These are phyloP conservation scores for Megaustenia siamemsis DNA, from an alignment of 2,888 invertebrate species.

Conservation along the genomic window DNA sequence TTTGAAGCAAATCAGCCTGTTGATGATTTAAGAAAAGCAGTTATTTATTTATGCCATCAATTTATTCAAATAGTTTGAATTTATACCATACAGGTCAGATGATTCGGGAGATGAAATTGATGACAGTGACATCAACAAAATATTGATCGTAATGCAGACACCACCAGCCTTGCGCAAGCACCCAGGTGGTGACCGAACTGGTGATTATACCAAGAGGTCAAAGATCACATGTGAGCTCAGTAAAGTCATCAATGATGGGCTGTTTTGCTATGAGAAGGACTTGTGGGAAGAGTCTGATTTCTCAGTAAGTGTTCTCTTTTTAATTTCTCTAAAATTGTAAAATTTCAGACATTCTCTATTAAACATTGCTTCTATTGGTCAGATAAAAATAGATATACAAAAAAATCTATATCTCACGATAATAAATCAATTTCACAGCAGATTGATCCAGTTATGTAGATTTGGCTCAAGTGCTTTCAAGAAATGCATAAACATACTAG, in stretches of 20 bases:
- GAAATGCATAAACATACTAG: too few species aligned
- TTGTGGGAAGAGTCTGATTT: constrained; percentile 86
- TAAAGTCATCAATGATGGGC: constrained; percentile 97
- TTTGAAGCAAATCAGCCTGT: too few species aligned
- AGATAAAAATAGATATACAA: too few species aligned
- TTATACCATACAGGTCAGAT: constrained; percentile 58
- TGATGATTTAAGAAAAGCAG: too few species aligned
- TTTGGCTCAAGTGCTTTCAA: too few species aligned
- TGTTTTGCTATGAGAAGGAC: constrained; percentile 96
- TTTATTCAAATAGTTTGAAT: background rate
- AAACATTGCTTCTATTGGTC: too few species aligned
- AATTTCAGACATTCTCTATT: too few species aligned
- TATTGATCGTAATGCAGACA: constrained; percentile 95
- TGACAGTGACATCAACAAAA: constrained; percentile 94
- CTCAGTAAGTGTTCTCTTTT: constrained; percentile 54
- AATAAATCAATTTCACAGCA: too few species aligned
- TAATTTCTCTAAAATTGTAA: too few species aligned
- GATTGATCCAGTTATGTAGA: too few species aligned
- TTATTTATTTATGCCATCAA: background rate
- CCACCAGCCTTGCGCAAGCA: constrained; percentile 86
- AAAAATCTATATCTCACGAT: too few species aligned
- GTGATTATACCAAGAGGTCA: constrained; percentile 92
- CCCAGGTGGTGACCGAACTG: constrained; percentile 93
- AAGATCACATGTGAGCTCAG: constrained; percentile 97
- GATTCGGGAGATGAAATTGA: constrained; percentile 91